Evolutionary conservation across 2,797 vertebrate genomes (phyloP), one percentile per base, ranked within the genome.

Genomic region (Choloepus didactylus): DNA sequence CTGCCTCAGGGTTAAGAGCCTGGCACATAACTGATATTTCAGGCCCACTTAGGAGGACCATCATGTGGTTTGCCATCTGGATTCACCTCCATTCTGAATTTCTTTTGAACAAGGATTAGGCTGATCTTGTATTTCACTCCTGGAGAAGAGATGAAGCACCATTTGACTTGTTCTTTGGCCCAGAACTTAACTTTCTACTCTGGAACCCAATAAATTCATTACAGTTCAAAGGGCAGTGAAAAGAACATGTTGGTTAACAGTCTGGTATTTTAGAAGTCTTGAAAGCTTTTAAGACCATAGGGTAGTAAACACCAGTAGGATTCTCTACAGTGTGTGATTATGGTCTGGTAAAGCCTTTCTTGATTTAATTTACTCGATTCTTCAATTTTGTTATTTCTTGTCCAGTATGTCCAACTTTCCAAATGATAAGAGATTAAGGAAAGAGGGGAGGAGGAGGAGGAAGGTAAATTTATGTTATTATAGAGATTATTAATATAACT

Each of bases 321-420:
- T 21, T 31, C 87, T 38, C 51, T 14, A 80, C 2, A 38, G 8
- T 90, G 51, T 49, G 96, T 92, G 67, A 41, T 97, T 96, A 72
- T 66, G 84, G 31, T 35, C 60, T 64, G 88, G n/a, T 70, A 62
- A 93, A 93, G 64, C 51, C n/a, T 29, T 87, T 96, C 76, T 90
- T 89, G 54, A 79, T 49, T 95, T 97, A 62, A 82, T 93, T 87
- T 75, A 54, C 3, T 54, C 93, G 5, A 35, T 97, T 97, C 89
- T 97, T 87, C 49, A 79, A 0, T 94, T 94, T 87, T 51, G 88
- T 62, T 86, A 59, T 59, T 76, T 82, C 92, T 84, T 38, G 35
- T 94, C 90, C 49, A 88, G 21, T 95, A 76, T 89, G 94, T 96
- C 95, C 41, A 79, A 9, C 21, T 96, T 93, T 41, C 38, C 19